Evolutionary conservation across 2,113 vertebrate genomes (phyloP).

Genomic region (Engystomops pustulosus): DNA sequence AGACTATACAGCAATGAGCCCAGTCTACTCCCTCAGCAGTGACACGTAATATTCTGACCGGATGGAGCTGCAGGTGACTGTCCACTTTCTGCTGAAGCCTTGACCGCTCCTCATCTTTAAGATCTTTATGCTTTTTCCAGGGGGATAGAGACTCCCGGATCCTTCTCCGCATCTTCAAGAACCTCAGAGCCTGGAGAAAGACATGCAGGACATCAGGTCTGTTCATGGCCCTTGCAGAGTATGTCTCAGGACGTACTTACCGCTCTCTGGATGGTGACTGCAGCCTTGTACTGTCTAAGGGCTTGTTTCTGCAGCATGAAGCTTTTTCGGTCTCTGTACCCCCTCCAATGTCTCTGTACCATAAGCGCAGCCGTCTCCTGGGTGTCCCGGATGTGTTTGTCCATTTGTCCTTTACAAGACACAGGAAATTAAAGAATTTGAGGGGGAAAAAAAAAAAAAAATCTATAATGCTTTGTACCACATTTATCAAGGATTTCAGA

Average conservation of each 20-base stretch:
- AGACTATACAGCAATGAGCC: too few relatives aligned
- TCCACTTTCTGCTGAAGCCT: slow-evolving; percentile 85
- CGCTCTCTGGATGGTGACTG: slow-evolving; percentile 85
- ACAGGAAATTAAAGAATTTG: too few relatives aligned
- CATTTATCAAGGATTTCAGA: too few relatives aligned
- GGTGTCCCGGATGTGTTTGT: slow-evolving; percentile 81
- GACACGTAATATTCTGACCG: slow-evolving; percentile 72
- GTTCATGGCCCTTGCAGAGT: not conserved
- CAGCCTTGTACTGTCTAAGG: slow-evolving; percentile 80
- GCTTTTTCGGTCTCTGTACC: slow-evolving; percentile 78
- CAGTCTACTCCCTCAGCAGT: not conserved
- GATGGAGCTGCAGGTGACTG: slow-evolving; percentile 78
- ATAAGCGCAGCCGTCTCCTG: slow-evolving; percentile 82
- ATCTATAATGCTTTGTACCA: too few relatives aligned
- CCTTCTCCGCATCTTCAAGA: slow-evolving; percentile 76
- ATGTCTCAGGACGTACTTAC: slow-evolving; percentile 68
- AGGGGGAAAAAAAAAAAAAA: too few relatives aligned
- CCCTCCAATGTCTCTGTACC: slow-evolving; percentile 91
- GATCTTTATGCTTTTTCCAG: slow-evolving; percentile 78
- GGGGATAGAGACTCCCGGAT: slow-evolving; percentile 65
- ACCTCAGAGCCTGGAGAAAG: slow-evolving; percentile 77
- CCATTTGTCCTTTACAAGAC: slow-evolving; percentile 76
- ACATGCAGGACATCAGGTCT: not conserved
- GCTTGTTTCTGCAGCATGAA: slow-evolving; percentile 74
- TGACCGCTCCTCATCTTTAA: slow-evolving; percentile 79